phyloP scores from a whole-genome alignment of 2,113 vertebrate genomes.

The Sphaerodactylus townsendi region DNA sequence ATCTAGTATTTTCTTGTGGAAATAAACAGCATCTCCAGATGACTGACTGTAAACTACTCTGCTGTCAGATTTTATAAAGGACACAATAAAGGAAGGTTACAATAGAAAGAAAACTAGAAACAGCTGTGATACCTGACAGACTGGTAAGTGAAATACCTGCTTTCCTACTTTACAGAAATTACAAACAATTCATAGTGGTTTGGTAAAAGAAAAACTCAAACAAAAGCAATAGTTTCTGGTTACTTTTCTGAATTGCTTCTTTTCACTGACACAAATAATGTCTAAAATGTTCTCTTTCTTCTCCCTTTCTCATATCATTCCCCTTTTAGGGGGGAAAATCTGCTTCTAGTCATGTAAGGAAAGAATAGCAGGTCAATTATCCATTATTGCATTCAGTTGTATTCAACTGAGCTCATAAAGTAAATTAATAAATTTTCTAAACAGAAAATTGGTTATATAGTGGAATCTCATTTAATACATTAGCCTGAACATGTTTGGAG shows the following conservation, averaged over 20 bases:
- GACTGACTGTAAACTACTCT: conserved; percentile 46
- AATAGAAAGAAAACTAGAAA: conserved; percentile 44
- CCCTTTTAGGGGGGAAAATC: conserved; percentile 31
- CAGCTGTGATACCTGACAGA: conserved; percentile 37
- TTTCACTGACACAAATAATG: conserved; percentile 22
- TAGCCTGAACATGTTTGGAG: background rate
- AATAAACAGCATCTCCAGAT: conserved; percentile 48
- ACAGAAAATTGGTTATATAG: background rate
- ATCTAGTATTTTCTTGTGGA: conserved; percentile 14
- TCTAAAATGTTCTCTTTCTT: conserved; percentile 19
- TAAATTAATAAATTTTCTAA: conserved; percentile 30
- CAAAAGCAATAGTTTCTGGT: conserved; percentile 9
- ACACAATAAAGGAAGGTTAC: conserved; percentile 48
- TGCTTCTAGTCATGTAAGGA: conserved; percentile 4
- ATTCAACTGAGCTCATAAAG: background rate
- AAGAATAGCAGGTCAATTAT: conserved; percentile 13
- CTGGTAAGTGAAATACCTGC: conserved; percentile 22
- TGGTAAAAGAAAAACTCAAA: conserved; percentile 43
- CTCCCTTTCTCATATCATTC: conserved; percentile 24
- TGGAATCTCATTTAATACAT: background rate
- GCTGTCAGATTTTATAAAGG: conserved; percentile 51
- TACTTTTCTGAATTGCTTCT: conserved; percentile 13
- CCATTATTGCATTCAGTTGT: background rate
- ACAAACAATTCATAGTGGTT: conserved; percentile 51
- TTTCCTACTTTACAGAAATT: conserved; percentile 22